Evolutionary conservation across 2,888 invertebrate genomes (phyloP).

Genomic region (Dioctria rufipes): DNA sequence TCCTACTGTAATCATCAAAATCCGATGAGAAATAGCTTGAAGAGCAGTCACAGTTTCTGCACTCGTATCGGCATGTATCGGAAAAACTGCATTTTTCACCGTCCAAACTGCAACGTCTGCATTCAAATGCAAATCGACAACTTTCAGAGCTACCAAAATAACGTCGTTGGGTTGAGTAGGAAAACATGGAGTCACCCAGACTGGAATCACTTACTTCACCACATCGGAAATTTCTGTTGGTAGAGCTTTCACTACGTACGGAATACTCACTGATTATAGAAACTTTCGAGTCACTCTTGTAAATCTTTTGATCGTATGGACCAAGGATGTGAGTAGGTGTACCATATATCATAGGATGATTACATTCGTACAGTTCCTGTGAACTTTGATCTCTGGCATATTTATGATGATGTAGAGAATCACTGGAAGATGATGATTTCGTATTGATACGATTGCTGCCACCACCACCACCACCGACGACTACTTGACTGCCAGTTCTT

Average conservation of each 20-base stretch:
- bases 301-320: conserved; percentile 67
- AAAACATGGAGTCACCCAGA: conserved; percentile 67
- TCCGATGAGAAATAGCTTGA: conserved; percentile 71
- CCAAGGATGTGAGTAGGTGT: conserved; percentile 58
- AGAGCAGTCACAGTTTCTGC: conserved; percentile 70
- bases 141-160: conserved; percentile 71
- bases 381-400: conserved; percentile 55
- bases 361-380: conserved; percentile 58
- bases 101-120: conserved; percentile 70
- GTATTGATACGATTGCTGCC: conserved; percentile 63
- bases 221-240: conserved; percentile 62
- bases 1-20: conserved; percentile 68
- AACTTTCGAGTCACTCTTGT: conserved; percentile 70
- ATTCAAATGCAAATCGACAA: conserved; percentile 70
- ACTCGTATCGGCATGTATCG: conserved; percentile 70
- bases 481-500: conserved; percentile 46
- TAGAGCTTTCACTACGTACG: conserved; percentile 68
- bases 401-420: conserved; percentile 69
- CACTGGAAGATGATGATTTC: conserved; percentile 71
- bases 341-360: conserved; percentile 66
- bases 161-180: conserved; percentile 66
- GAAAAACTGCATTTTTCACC: conserved; percentile 70
- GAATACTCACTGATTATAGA: conserved; percentile 71
- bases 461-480: no score
- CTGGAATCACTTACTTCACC: conserved; percentile 68